These are phyloP conservation scores for Orchestes rusci DNA, from an alignment of 2,888 invertebrate genomes.

Conservation along the genomic window DNA sequence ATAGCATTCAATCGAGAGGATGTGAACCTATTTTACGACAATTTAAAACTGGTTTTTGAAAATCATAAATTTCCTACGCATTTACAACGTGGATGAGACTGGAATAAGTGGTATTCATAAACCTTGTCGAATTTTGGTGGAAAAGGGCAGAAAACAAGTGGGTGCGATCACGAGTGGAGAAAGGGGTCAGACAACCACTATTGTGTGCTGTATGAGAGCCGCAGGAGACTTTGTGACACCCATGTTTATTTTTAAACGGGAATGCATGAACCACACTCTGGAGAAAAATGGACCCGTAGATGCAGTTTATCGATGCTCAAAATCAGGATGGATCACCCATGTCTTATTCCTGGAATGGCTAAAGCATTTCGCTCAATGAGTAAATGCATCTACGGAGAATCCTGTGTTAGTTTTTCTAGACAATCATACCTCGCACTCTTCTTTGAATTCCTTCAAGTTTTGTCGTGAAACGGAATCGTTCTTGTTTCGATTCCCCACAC, in stretches of 20 bases:
- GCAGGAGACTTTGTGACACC: slow-evolving; percentile 1
- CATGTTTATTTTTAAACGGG: slow-evolving; percentile 4
- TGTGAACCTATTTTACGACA: slow-evolving; percentile 14
- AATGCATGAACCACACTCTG: slow-evolving; percentile 2
- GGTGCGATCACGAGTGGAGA: slow-evolving; percentile 17
- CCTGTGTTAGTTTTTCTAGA: slow-evolving; percentile 33
- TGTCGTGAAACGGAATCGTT: slow-evolving; percentile 6
- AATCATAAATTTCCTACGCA: slow-evolving; percentile 6
- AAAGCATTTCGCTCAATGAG: slow-evolving; percentile 23
- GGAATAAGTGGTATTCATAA: slow-evolving; percentile 9
- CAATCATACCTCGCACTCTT: slow-evolving; percentile 31
- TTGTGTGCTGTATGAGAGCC: slow-evolving; percentile 10
- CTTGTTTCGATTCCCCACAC: slow-evolving; percentile 15
- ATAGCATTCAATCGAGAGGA: slow-evolving; percentile 10
- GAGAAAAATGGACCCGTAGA: slow-evolving; percentile 9
- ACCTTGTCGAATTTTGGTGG: slow-evolving; percentile 10
- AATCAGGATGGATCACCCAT: slow-evolving; percentile 30
- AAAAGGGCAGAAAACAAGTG: slow-evolving; percentile 19
- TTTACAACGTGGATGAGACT: slow-evolving; percentile 8
- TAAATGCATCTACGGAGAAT: slow-evolving; percentile 24
- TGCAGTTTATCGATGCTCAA: slow-evolving; percentile 23
- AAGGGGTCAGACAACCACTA: slow-evolving; percentile 18
- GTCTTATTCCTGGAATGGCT: slow-evolving; percentile 28
- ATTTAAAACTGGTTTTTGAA: slow-evolving; percentile 7
- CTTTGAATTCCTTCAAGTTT: slow-evolving; percentile 11